Percentiles rank a stretch among this genome's conserved stretches.
Evolutionary conservation across 2,797 vertebrate genomes (phyloP).

Genomic region (Tolypeutes matacus): DNA sequence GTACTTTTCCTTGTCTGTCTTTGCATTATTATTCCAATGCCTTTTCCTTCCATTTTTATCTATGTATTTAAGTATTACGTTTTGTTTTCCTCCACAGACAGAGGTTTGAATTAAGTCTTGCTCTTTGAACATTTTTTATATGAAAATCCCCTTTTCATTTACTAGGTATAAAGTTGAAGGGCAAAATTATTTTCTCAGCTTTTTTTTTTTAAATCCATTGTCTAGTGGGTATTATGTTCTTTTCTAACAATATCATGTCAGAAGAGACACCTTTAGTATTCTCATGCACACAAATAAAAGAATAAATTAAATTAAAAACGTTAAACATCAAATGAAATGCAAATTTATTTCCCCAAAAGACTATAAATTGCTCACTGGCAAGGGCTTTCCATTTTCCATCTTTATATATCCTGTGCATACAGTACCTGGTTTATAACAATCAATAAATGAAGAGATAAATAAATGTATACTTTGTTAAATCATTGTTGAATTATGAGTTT

Average conservation of each 20-base stretch:
- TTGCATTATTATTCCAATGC: not conserved
- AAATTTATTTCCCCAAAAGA: not conserved
- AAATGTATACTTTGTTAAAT: not conserved
- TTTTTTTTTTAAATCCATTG: not conserved
- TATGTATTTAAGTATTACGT: not conserved
- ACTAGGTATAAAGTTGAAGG: conserved; percentile 38
- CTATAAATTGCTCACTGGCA: not conserved
- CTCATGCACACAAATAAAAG: not conserved
- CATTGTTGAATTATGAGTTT: not conserved
- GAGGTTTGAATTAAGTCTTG: not conserved
- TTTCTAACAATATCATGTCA: not conserved
- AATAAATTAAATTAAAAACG: not conserved
- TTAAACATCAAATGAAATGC: not conserved
- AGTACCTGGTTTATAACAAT: not conserved
- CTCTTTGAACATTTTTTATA: not conserved
- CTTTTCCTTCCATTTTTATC: not conserved
- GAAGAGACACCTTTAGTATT: not conserved
- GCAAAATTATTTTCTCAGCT: not conserved
- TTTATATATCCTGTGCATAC: not conserved
- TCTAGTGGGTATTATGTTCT: not conserved
- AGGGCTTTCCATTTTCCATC: not conserved
- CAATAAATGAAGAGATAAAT: not conserved
- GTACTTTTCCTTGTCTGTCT: not conserved
- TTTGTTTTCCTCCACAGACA: not conserved
- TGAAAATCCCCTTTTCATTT: not conserved